A percentile compares a stretch with the other conserved stretches of the same genome.
phyloP scores from a whole-genome alignment of 2,888 invertebrate species.

The Apotomis turbidana region DNA sequence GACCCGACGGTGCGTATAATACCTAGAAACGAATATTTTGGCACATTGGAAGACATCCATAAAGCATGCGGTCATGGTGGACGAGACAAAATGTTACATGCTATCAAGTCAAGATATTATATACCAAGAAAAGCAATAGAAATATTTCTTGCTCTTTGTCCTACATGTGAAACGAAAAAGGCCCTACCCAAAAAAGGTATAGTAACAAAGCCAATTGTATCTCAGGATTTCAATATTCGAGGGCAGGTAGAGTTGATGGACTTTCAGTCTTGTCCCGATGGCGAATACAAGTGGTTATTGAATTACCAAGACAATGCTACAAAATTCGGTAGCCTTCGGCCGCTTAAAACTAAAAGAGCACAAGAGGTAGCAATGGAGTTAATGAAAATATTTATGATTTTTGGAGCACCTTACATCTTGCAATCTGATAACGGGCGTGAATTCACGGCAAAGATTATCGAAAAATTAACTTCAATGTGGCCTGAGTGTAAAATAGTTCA shows the following conservation, averaged over 20 bases:
- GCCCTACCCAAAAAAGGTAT: constrained; percentile 2
- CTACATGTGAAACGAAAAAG: background rate
- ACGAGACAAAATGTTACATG: background rate
- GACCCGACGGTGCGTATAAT: background rate
- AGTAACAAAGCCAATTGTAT: constrained; percentile 2
- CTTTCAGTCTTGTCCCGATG: constrained; percentile 11
- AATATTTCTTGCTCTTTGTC: background rate
- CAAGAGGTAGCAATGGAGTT: background rate
- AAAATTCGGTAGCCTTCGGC: background rate
- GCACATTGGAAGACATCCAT: background rate
- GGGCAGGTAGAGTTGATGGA: constrained; percentile 18
- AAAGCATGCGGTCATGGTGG: background rate
- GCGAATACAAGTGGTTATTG: background rate
- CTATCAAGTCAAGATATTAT: background rate
- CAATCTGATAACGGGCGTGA: background rate
- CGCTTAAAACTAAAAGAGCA: constrained; percentile 1
- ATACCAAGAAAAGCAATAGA: background rate
- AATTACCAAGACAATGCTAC: constrained; percentile 3
- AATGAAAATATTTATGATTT: background rate
- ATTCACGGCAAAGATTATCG: background rate
- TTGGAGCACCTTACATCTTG: background rate
- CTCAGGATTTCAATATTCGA: background rate
- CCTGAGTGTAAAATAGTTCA: constrained; percentile 38
- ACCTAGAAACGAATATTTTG: background rate
- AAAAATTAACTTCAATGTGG: constrained; percentile 10